Evolutionary conservation across 2,797 vertebrate species (phyloP).

Genomic region (Hydrolagus colliei): DNA sequence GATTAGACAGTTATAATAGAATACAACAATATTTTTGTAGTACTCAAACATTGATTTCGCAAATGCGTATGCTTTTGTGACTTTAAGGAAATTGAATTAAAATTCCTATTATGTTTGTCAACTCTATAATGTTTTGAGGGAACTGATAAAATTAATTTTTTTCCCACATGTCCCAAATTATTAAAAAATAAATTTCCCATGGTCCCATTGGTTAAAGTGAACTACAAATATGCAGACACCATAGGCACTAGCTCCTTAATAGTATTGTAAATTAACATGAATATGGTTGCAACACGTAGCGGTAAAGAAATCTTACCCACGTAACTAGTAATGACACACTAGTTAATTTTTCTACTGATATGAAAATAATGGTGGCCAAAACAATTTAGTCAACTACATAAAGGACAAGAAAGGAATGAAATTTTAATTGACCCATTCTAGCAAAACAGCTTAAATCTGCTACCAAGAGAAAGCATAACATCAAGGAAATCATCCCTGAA

Average conservation of each 20-base stretch:
- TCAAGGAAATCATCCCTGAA: slow-evolving; percentile 61
- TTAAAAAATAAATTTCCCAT: not conserved
- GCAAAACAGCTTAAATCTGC: slow-evolving; percentile 12
- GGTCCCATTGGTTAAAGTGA: not conserved
- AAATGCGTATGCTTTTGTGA: not conserved
- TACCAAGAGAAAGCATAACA: slow-evolving; percentile 41
- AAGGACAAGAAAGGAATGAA: not conserved
- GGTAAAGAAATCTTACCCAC: not conserved
- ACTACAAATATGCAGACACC: not conserved
- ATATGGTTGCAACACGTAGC: not conserved
- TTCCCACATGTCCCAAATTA: not conserved
- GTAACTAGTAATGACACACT: not conserved
- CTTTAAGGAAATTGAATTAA: not conserved
- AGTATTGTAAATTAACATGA: not conserved
- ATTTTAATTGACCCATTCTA: not conserved
- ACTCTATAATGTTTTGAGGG: not conserved
- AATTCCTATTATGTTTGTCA: not conserved
- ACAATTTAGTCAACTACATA: not conserved
- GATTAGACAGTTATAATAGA: too few species aligned
- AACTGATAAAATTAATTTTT: not conserved
- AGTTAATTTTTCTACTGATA: not conserved
- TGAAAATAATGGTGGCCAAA: slow-evolving; percentile 9
- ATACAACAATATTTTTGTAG: too few species aligned
- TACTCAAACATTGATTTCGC: not conserved
- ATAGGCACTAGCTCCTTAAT: not conserved